phyloP scores from a whole-genome alignment of 2,888 invertebrate genomes.

The Parthenolecanium corni region DNA sequence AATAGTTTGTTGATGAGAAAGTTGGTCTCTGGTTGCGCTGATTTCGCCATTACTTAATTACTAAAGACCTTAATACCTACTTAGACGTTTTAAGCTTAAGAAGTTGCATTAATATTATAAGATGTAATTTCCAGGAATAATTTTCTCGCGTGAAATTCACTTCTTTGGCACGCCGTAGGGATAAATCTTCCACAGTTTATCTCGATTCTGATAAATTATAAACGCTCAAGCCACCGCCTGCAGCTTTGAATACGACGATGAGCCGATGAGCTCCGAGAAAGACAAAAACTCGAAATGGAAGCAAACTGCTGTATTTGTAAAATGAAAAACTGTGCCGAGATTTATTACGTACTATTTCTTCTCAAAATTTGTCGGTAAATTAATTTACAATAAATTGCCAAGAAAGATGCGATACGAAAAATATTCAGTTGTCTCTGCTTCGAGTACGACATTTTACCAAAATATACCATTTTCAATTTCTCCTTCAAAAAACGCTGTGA shows the following conservation, averaged over 20 bases:
- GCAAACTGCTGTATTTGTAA: neutral
- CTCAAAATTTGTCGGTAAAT: too few relatives aligned
- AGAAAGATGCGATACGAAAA: too few relatives aligned
- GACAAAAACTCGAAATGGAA: neutral
- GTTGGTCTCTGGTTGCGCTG: conserved; percentile 8
- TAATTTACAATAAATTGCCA: too few relatives aligned
- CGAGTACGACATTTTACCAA: too few relatives aligned
- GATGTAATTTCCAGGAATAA: conserved; percentile 21
- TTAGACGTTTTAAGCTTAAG: conserved; percentile 22
- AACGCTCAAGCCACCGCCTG: neutral
- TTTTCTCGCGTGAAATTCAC: conserved; percentile 8
- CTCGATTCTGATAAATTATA: conserved; percentile 16
- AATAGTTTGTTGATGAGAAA: conserved; percentile 16
- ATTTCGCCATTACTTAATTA: conserved; percentile 16
- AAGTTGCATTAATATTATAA: conserved; percentile 17
- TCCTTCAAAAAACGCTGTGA: too few relatives aligned
- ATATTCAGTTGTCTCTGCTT: too few relatives aligned
- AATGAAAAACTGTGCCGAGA: too few relatives aligned
- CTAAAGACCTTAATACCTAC: conserved; percentile 22
- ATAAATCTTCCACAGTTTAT: conserved; percentile 13
- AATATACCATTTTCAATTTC: too few relatives aligned
- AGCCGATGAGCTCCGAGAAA: too few relatives aligned
- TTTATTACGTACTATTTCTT: too few relatives aligned
- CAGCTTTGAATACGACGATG: neutral
- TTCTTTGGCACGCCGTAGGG: neutral